Conservation (phyloP, 1,140 invertebrate genomes). For the Drosophila malerkotliana region DNA sequence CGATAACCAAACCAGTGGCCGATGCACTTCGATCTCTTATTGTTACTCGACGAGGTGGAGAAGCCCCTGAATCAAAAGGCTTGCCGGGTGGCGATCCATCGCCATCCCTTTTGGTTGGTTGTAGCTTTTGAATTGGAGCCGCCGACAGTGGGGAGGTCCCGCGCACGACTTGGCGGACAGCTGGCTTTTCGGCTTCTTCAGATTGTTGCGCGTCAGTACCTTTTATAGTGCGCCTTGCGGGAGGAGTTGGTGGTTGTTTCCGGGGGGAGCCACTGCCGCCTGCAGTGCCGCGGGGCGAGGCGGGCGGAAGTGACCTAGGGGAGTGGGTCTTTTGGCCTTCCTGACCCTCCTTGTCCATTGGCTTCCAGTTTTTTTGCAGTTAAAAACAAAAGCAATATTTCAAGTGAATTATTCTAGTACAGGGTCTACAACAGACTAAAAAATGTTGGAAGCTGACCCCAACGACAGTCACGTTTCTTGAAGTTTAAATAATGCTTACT, state of each 20-base stretch:
- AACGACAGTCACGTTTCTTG: conserved; percentile 35
- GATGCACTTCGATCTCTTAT: background rate
- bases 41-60: background rate
- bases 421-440: conserved; percentile 9
- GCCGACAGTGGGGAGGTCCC: background rate
- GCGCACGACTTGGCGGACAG: background rate
- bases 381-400: conserved; percentile 10
- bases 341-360: conserved; percentile 7
- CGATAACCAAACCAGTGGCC: background rate
- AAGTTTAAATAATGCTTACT: conserved; percentile 58
- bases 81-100: background rate
- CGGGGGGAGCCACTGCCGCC: background rate
- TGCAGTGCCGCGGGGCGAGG: background rate
- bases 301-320: background rate
- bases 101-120: background rate
- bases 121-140: background rate
- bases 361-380: background rate
- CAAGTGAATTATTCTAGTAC: background rate
- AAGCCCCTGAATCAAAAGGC: too few species aligned
- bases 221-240: background rate
- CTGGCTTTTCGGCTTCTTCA: background rate
- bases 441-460: conserved; percentile 25
- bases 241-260: background rate
- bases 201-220: background rate
- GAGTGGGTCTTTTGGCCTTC: background rate